These are phyloP conservation scores for Ferrisia virgata DNA, from an alignment of 2,888 invertebrate genomes.

Conservation along the genomic window DNA sequence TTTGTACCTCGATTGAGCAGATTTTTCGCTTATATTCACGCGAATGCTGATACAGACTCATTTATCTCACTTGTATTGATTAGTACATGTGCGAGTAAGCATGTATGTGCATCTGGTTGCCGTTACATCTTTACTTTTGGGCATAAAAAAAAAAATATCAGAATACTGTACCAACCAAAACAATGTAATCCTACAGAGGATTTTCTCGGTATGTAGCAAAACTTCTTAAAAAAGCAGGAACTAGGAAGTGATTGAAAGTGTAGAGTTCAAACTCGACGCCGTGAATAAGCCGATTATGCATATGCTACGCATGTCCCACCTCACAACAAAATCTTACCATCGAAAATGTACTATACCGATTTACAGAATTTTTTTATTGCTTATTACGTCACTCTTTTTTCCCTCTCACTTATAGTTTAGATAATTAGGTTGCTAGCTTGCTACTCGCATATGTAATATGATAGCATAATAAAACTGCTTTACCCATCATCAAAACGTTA, in stretches of 20 bases:
- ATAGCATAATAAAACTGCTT: background rate
- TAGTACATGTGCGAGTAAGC: too few species aligned
- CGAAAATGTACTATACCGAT: too few species aligned
- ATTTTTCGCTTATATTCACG: too few species aligned
- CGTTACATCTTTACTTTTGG: too few species aligned
- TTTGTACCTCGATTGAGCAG: background rate
- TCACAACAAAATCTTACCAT: background rate
- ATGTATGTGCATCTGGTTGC: too few species aligned
- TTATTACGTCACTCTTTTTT: background rate
- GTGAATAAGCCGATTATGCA: background rate
- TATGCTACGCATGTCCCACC: background rate
- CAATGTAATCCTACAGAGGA: background rate
- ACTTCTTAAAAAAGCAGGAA: background rate
- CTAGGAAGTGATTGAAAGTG: background rate
- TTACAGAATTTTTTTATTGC: too few species aligned
- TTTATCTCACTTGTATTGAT: too few species aligned
- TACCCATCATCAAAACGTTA: background rate
- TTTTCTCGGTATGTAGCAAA: background rate
- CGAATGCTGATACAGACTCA: background rate
- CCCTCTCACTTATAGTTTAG: too few species aligned
- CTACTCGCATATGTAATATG: background rate
- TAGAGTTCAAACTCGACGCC: background rate
- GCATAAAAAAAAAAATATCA: too few species aligned
- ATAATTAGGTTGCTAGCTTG: too few species aligned
- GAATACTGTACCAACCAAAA: too few species aligned